Evolutionary conservation across 2,113 vertebrate species (phyloP).

Genomic region (Pan paniscus): DNA sequence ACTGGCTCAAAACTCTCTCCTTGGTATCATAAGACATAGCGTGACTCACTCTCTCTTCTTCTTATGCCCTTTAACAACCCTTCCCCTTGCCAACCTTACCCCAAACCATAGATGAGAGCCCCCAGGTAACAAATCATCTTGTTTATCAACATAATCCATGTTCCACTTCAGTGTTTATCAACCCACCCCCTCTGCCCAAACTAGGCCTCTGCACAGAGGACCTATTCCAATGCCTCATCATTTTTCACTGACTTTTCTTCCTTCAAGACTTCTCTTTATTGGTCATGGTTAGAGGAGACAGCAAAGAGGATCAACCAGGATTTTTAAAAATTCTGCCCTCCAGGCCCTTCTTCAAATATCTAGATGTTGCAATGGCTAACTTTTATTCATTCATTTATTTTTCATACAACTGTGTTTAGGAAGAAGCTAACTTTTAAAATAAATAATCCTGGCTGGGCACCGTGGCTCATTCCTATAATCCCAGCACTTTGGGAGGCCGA

Average conservation of each 20-base stretch:
- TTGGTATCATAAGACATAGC: neutral
- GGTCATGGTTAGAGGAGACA: neutral
- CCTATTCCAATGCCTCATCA: neutral
- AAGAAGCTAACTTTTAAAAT: too few species aligned
- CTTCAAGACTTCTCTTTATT: neutral
- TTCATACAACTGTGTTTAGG: too few species aligned
- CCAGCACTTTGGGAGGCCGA: too few species aligned
- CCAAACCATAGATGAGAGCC: neutral
- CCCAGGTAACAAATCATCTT: neutral
- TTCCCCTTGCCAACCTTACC: neutral
- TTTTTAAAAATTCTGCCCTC: neutral
- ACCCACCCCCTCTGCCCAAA: neutral
- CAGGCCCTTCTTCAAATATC: neutral
- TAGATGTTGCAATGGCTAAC: neutral
- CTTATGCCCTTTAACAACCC: neutral
- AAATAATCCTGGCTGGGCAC: neutral
- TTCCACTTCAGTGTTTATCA: neutral
- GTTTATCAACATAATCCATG: neutral
- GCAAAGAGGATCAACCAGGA: neutral
- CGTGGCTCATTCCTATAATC: too few species aligned
- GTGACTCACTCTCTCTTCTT: neutral
- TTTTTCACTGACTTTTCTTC: neutral
- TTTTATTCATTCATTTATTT: neutral
- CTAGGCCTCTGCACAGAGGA: neutral
- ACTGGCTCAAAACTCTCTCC: neutral